Base-by-base conservation (phyloP, 2,113 vertebrate species). In the Pterocles gutturalis region DNA sequence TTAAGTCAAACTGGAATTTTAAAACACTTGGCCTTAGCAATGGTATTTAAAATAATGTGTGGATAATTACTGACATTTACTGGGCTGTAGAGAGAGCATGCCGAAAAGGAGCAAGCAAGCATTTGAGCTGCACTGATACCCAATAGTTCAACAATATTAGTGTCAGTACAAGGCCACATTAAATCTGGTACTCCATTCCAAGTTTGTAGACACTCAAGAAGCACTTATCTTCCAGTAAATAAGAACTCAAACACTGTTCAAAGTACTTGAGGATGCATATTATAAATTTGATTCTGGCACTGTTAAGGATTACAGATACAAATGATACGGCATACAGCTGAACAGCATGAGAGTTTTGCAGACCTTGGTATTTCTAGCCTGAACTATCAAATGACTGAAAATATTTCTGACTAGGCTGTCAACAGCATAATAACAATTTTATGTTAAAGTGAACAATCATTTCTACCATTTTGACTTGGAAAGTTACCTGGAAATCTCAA, bases 1-100 rank as follows among this genome's bases (percentile, higher is more conserved):
- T 67, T 48, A 96, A 94, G 82, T 5, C n/a, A 11, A 66, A 55
- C 29, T 97, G 86, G 70, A 93, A 96, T 97, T 96, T 93, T 78
- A 71, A 94, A 90, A 67, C 73, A 80, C 53, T 75, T 83, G 69
- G 83, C 70, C 80, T 96, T 89, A 80, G 64, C 87, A 80, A 36
- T 72, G 85, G 67, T 79, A 93, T 96, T 96, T 96, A 91, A 93
- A 90, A 86, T 91, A 87, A 91, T 2, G 21, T 71, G 72, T 49
- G 71, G 94, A 93, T 96, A 94, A 94, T 92, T 86, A 86, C 71
- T 97, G 96, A 77, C 84, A 97, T 96, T 96, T 90, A 73, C 76
- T 51, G 61, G 57, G 71, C 72, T 83, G 45, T 16, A 95, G 36
- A n/a, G 64, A 83, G 11, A 94, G 43, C 46, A 65, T 18, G 33